Percentiles rank a stretch among this genome's conserved stretches.
Evolutionary conservation across 1,140 invertebrate genomes (phyloP).

Genomic region (Cephus cinctus): DNA sequence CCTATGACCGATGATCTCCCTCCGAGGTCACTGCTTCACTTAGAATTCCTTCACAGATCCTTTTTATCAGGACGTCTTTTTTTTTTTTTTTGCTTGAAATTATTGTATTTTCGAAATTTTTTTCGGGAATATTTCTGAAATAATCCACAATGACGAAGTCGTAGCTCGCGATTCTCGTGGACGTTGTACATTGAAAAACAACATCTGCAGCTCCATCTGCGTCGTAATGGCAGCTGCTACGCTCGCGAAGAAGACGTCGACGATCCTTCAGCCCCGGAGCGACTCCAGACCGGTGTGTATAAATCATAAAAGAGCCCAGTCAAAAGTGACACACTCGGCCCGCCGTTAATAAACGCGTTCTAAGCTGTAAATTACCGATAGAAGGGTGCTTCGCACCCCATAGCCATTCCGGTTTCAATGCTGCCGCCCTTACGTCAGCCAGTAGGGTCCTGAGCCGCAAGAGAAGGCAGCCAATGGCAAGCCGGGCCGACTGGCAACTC

Average conservation of each 20-base stretch:
- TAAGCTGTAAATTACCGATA: constrained; percentile 16
- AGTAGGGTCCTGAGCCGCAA: neutral
- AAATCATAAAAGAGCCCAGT: constrained; percentile 27
- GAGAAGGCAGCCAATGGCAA: neutral
- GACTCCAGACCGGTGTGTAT: constrained; percentile 18
- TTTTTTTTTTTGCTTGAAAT: too few relatives aligned
- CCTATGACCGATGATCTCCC: constrained; percentile 16
- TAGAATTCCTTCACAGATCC: too few relatives aligned
- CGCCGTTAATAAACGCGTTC: constrained; percentile 24
- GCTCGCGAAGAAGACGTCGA: neutral
- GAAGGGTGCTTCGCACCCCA: neutral
- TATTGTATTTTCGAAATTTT: too few relatives aligned
- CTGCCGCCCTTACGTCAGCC: neutral
- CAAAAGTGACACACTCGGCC: constrained; percentile 29
- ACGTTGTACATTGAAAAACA: too few relatives aligned
- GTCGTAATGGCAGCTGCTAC: too few relatives aligned
- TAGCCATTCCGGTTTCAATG: neutral
- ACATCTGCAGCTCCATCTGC: too few relatives aligned
- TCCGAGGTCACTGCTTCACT: constrained; percentile 23
- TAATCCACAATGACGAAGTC: too few relatives aligned
- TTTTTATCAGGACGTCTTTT: too few relatives aligned
- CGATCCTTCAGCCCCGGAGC: neutral
- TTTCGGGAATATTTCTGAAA: too few relatives aligned
- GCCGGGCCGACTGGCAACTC: neutral
- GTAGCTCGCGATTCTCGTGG: too few relatives aligned